A percentile compares a stretch with the other conserved stretches of the same genome.
Conservation (phyloP, 2,113 vertebrate species). For the Oncorhynchus nerka region DNA sequence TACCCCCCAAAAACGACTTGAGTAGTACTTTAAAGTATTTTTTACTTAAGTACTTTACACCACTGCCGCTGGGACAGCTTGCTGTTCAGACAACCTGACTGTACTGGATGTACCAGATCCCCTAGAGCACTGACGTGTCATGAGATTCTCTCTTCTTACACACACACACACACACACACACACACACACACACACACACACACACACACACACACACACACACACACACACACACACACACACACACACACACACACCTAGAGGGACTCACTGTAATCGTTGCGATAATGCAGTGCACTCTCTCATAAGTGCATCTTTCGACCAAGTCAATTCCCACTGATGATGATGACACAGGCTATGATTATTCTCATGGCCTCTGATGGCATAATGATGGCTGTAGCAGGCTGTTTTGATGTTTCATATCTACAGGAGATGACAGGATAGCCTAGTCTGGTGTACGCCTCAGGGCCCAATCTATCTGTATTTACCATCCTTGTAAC, state of each 20-base stretch:
- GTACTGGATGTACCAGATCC: too few relatives aligned
- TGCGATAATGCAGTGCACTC: constrained; percentile 6
- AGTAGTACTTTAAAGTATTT: too few relatives aligned
- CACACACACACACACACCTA: too few relatives aligned
- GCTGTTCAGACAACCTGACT: too few relatives aligned
- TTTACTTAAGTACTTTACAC: too few relatives aligned
- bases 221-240: too few relatives aligned
- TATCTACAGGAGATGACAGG: not conserved
- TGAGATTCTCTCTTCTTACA: constrained; percentile 22
- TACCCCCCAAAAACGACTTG: too few relatives aligned
- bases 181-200: constrained; percentile 35
- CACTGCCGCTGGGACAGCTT: too few relatives aligned
- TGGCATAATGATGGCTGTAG: not conserved
- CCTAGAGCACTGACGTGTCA: not conserved
- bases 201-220: constrained; percentile 20
- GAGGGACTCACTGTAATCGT: not conserved
- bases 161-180: not conserved
- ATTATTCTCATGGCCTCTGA: constrained; percentile 20
- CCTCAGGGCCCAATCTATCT: too few relatives aligned
- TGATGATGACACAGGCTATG: constrained; percentile 30
- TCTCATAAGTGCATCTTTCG: not conserved
- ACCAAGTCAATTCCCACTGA: constrained; percentile 14
- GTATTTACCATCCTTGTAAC: too few relatives aligned
- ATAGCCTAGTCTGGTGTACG: not conserved
- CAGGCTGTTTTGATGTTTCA: not conserved